Base-by-base conservation (phyloP, 1,140 invertebrate genomes). In the Drosophila arawakana region DNA sequence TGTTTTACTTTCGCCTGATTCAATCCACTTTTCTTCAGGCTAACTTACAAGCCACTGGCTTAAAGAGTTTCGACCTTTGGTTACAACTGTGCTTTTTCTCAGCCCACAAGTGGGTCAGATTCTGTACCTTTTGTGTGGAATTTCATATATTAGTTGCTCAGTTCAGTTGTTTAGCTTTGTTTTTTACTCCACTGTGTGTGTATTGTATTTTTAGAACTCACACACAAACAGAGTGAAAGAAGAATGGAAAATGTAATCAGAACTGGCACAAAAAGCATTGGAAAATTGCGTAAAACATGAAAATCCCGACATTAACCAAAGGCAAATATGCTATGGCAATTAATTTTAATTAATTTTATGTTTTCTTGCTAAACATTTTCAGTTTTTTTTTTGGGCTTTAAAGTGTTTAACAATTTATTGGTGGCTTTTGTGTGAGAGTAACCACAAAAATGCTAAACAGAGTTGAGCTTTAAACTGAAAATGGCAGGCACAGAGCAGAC, bases 291-390 rank as follows among this genome's bases (percentile, higher is more conserved):
- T 30, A 52, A 41, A 46, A 65, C 25, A 60, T 68, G 71, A 68
- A 83, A 76, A 73, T 21, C 74, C 62, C 18, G 18, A 25, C 67
- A 55, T 70, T 60, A 76, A 80, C 55, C 71, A 35, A 73, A 70
- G 44, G 68, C 72, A 88, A 88, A 86, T 88, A 86, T 80, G 80
- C 70, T 72, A 55, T 34, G 62, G 67, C 73, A 86, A 82, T 83
- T 88, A 86, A 89, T 83, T 88, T 88, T 83, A 88, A 88, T 88
- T 88, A 88, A 88, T 89, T 80, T 89, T 70, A 82, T 80, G 52
- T 41, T 63, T 34, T 30, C n/a, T 52, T n/a, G 5, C 10, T 41
- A 6, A 30, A 30, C 25, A n/a, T 34, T 47, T 63, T 35, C 21
- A 21, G 18, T 30, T 59, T 39, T 1, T 39, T 18, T 43, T n/a